Base-by-base conservation (phyloP, 2,888 invertebrate species). In the Dusona sp. region DNA sequence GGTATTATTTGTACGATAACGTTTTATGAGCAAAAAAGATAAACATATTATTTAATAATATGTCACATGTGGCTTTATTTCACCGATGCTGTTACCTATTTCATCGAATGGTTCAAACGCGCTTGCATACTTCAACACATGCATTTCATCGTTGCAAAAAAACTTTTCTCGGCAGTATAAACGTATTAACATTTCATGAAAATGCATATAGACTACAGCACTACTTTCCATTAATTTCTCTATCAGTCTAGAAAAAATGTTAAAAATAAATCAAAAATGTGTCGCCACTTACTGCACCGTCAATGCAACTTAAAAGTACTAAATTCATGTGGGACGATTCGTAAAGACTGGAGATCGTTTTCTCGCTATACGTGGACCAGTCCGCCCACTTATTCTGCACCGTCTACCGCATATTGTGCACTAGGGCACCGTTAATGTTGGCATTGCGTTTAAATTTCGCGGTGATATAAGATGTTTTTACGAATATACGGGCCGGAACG, bases 371-470 rank as follows among this genome's bases (percentile, higher is more conserved):
- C 72, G 65, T 83, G 73, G 87, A 90, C 90, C 85, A 87, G 91
- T 91, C 89, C 91, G 91, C 91, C 91, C 88, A 91, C 86, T 42
- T 25, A 65, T 36, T 42, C 64, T 79, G 45, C 72, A 72, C 36
- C 72, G 61, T 79, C 33, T 57, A 70, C 33, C 54, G 22, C 25
- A 42, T 57, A 48, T 74, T 81, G 84, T 81, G 78, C 65, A 67
- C 22, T 68, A 87, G 82, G 86, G 87, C 88, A 72, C 68, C 29
- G 68, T 83, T 51, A 57, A 82, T 75, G 79, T 79, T 79, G 42
- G 77, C 64, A 64, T 82, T 79, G 70, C 79, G 70, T 45, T 79
- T 79, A 74, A 79, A 64, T 61, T 80, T 72, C 61, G 13, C 67
- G 61, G 25, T 22, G 7, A 70, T 48, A 13, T 61, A 79, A 25